Base-by-base conservation (phyloP, 2,888 invertebrate species). In the Platypus cylindrus region DNA sequence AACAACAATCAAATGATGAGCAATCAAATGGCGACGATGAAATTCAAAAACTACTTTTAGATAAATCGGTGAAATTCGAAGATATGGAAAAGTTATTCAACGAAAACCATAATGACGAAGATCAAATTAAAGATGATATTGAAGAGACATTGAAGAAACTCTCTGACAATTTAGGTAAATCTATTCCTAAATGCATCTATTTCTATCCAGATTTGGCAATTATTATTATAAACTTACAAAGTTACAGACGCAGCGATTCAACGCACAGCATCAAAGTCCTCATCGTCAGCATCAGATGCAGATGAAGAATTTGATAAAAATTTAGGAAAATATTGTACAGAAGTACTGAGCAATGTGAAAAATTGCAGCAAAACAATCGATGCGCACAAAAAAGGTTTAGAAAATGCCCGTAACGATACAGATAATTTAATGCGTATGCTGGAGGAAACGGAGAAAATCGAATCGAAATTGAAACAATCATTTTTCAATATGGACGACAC, bases 401-500 rank as follows among this genome's bases (percentile, higher is more conserved):
- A 62, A 41, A 54, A 53, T 11, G 61, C 65, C 0, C 62, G 59
- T 48, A 55, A 59, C 12, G 68, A 69, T 17, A 67, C 65, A 11
- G 65, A 70, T 28, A 64, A 64, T 36, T 43, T 73, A 4, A 58
- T 68, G 1, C 59, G 67, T 34, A 65, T 67, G 29, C 50, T 73
- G 27, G 59, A 66, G 49, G 64, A 63, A 25, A 67, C 69, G 1
- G 68, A 70, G 46, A 64, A 64, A 48, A 57, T 70, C 8, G 69
- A 68, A 40, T 60, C 66, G 5, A 60, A 63, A 38, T 61, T 73
- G 1, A 52, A 52, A 31, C 43, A 45, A 8, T 48, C 50, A 3
- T 41, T 51, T 25, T 40, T 50, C 28, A 40, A 34, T n/a, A 38
- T 43, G 34, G 41, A 45, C 25, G 49, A 48, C n/a, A 49, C 53